Conservation (phyloP, 2,113 vertebrate species). For the Prochilodus magdalenae region DNA sequence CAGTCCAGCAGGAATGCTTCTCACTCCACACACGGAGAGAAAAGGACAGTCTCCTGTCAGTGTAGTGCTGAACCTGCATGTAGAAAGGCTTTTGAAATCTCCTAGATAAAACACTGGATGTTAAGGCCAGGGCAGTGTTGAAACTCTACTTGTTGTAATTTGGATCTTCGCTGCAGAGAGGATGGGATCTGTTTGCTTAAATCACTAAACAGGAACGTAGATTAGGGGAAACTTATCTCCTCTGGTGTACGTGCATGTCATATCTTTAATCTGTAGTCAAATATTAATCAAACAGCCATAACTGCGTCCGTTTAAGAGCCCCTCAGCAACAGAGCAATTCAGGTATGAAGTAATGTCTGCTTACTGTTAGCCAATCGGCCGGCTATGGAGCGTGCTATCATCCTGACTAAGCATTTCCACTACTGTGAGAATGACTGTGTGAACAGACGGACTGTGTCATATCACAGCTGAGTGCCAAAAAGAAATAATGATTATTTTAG, state of each 20-base stretch:
- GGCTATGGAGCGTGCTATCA: slow-evolving; percentile 25
- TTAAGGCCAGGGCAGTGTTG: not conserved
- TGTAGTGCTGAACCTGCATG: not conserved
- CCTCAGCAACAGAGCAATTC: slow-evolving; percentile 41
- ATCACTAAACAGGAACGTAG: not conserved
- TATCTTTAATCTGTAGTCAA: slow-evolving; percentile 47
- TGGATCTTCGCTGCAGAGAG: not conserved
- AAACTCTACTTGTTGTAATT: slow-evolving; percentile 3
- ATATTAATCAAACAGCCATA: slow-evolving; percentile 54
- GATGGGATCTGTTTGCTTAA: not conserved
- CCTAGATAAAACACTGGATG: not conserved
- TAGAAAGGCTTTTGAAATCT: not conserved
- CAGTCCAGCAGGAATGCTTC: not conserved
- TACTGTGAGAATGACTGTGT: slow-evolving; percentile 36
- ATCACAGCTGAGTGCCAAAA: slow-evolving; percentile 32
- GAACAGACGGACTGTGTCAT: slow-evolving; percentile 44
- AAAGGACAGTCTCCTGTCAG: slow-evolving; percentile 13
- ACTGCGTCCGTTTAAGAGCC: slow-evolving; percentile 39
- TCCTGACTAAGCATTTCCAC: slow-evolving; percentile 50
- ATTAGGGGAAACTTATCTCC: slow-evolving; percentile 40
- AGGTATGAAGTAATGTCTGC: slow-evolving; percentile 48
- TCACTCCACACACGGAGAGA: not conserved
- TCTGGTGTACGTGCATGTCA: not conserved
- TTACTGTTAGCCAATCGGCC: slow-evolving; percentile 37
- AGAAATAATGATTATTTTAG: slow-evolving; percentile 16